Base-by-base conservation (phyloP, 1,140 invertebrate species). In the Cardiocondyla obscurior region DNA sequence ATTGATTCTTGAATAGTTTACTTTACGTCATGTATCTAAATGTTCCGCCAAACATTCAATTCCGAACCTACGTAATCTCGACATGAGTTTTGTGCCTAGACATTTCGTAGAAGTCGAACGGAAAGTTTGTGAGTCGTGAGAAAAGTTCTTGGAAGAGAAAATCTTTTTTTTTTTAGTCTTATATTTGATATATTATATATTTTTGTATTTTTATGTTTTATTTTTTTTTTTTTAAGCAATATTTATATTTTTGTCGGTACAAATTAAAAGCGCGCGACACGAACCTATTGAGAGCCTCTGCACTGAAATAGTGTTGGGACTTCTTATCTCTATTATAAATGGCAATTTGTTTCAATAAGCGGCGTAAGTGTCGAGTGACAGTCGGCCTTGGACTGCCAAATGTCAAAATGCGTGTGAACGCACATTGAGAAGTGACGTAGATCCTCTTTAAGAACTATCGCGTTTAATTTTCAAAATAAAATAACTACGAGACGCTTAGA, bases 321-420 rank as follows among this genome's bases (percentile, higher is more conserved):
- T 60, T 79, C 22, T 77, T 53, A 44, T 55, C n/a, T 67, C 62
- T 55, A 39, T 53, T 67, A 33, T 67, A 53, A 28, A 53, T 42
- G 62, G 74, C 46, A 79, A 79, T 79, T 79, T 79, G 74, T 79
- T 79, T 79, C 74, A 79, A 79, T 74, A 19, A 74, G 46, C n/a
- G 22, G 22, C 46, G 36, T 33, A 57, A 74, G 3, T 33, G 12
- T 62, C 39, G 30, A 74, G n/a, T 77, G 44, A 49, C 19, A 55
- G 12, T 12, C 62, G 62, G n/a, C 62, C 74, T 79, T 79, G 74
- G 74, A 42, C 46, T 42, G 46, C 69, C 62, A 30, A 67, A 64
- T 39, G 44, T 22, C 44, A 51, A 77, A 44, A 77, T 39, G 46
- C 33, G 74, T 51, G 74, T 33, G 74, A 79, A 53, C 46, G 36